Percentiles rank a stretch among this genome's conserved stretches.
Conservation (phyloP, 2,888 invertebrate species). For the Cyaniris semiargus region DNA sequence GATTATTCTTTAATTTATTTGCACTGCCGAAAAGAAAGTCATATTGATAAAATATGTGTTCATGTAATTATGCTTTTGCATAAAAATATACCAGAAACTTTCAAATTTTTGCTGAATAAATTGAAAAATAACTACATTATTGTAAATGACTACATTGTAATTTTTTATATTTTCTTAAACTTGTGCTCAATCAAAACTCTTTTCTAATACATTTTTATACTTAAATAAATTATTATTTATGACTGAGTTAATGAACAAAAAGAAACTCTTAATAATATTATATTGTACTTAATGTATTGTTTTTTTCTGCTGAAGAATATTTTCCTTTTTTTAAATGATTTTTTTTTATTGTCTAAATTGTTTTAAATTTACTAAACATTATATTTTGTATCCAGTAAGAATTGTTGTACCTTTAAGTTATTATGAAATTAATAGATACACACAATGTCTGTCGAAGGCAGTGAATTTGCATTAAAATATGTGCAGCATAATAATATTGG, state of each 20-base stretch:
- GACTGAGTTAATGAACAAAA: neutral
- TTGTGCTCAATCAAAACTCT: neutral
- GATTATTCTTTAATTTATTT: too few relatives aligned
- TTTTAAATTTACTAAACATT: too few relatives aligned
- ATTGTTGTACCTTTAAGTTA: too few relatives aligned
- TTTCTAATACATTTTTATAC: neutral
- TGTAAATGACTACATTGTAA: neutral
- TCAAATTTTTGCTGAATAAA: too few relatives aligned
- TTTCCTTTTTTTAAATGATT: neutral
- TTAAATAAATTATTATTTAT: neutral
- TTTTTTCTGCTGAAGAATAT: neutral
- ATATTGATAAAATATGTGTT: too few relatives aligned
- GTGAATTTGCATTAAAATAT: neutral
- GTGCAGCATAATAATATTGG: neutral
- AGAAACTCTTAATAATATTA: neutral
- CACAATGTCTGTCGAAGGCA: neutral
- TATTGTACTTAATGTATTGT: neutral
- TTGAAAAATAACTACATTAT: neutral
- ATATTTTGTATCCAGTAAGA: too few relatives aligned
- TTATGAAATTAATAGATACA: too few relatives aligned
- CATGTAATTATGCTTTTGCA: too few relatives aligned
- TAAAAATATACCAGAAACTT: too few relatives aligned
- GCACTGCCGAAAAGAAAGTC: too few relatives aligned
- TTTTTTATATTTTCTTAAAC: too few relatives aligned
- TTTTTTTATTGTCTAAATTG: neutral